Percentiles rank a stretch among this genome's conserved stretches.
These are phyloP conservation scores for Desmodus rotundus DNA, from an alignment of 2,113 vertebrate species.

Conservation along the genomic window DNA sequence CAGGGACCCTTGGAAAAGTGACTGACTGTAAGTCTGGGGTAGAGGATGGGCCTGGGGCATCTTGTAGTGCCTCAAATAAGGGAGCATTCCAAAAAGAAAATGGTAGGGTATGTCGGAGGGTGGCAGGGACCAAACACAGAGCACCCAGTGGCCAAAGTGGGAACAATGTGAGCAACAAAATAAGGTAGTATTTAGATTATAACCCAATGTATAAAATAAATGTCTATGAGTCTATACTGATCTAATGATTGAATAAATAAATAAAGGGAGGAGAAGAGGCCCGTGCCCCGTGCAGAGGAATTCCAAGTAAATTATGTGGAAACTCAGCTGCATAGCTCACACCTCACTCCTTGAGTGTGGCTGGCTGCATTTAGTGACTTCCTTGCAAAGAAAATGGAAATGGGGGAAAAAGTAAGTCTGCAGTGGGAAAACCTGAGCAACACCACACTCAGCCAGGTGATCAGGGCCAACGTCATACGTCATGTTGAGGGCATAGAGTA, in stretches of 20 bases:
- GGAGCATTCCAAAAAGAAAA: neutral
- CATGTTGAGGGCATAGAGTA: fast-evolving
- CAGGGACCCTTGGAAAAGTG: neutral
- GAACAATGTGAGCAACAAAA: neutral
- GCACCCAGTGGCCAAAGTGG: too few relatives aligned
- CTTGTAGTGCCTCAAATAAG: neutral
- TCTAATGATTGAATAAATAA: neutral
- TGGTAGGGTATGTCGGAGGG: too few relatives aligned
- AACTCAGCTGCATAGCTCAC: too few relatives aligned
- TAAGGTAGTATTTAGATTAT: neutral
- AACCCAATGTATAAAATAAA: neutral
- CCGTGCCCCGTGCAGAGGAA: neutral
- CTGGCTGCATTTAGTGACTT: fast-evolving
- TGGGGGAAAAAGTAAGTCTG: fast-evolving
- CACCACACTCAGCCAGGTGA: fast-evolving
- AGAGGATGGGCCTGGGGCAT: neutral
- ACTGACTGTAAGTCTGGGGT: neutral
- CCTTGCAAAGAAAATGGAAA: neutral
- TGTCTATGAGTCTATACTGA: neutral
- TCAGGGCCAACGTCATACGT: fast-evolving
- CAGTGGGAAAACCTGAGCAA: fast-evolving
- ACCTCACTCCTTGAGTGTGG: neutral
- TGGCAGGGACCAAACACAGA: neutral
- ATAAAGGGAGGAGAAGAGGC: neutral
- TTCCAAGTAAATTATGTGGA: neutral